Percentiles rank a stretch among this genome's conserved stretches.
Conservation (phyloP, 2,797 vertebrate species). For the Coccyzus lansbergi region DNA sequence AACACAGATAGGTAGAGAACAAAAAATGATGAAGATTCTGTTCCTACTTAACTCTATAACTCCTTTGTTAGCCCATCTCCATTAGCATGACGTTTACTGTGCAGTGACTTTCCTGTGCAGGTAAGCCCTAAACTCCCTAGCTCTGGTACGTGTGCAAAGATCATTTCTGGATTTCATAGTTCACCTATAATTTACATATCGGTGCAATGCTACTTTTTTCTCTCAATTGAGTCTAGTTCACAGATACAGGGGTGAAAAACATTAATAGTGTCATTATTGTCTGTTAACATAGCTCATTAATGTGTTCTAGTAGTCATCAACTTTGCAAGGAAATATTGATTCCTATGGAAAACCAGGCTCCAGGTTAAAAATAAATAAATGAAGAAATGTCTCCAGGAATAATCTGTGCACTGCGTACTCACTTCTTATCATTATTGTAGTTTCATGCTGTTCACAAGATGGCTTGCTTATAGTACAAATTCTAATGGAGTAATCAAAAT, state of each 20-base stretch:
- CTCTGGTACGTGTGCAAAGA: not conserved
- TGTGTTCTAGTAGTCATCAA: conserved; percentile 1
- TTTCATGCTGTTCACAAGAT: not conserved
- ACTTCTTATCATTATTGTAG: not conserved
- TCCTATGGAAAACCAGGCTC: not conserved
- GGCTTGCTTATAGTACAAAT: not conserved
- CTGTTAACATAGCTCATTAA: not conserved
- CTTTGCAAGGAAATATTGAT: conserved; percentile 21
- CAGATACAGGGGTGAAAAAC: not conserved
- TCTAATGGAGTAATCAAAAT: not conserved
- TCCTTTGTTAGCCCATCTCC: not conserved
- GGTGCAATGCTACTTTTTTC: not conserved
- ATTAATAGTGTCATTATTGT: not conserved
- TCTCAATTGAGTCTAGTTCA: not conserved
- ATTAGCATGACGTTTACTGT: not conserved
- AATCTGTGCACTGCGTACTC: not conserved
- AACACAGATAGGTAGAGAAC: not conserved
- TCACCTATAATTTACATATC: not conserved
- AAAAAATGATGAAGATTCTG: not conserved
- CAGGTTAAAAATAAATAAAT: conserved; percentile 19
- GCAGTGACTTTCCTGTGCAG: not conserved
- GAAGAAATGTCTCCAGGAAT: not conserved
- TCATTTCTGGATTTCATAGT: conserved; percentile 1
- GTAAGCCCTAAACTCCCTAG: not conserved
- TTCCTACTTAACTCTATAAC: not conserved